Evolutionary conservation across 2,888 invertebrate genomes (phyloP).

Genomic region (Elgonia sp.): DNA sequence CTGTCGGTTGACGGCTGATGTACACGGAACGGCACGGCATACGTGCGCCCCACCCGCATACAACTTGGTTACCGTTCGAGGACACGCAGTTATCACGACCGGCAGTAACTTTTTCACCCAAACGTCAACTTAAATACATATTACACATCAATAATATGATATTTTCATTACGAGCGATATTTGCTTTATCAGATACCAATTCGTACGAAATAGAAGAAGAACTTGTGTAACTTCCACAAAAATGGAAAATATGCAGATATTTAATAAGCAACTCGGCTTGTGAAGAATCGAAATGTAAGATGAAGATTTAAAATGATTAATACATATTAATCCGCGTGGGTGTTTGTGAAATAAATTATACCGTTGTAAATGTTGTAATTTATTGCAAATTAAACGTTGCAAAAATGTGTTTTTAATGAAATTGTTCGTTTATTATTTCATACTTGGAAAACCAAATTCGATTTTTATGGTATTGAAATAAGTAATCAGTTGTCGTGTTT

Average conservation of each 20-base stretch:
- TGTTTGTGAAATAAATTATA: too few species aligned
- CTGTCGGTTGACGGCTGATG: slow-evolving; percentile 77
- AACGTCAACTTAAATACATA: slow-evolving; percentile 35
- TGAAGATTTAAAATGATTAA: too few species aligned
- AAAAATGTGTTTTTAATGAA: too few species aligned
- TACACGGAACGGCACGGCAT: slow-evolving; percentile 63
- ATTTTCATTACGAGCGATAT: neutral
- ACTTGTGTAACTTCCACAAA: neutral
- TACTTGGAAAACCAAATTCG: too few species aligned
- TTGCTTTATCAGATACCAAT: too few species aligned
- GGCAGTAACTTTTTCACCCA: slow-evolving; percentile 36
- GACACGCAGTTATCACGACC: slow-evolving; percentile 66
- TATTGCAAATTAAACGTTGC: too few species aligned
- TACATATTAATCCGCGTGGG: too few species aligned
- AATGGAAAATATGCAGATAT: too few species aligned
- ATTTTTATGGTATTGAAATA: neutral
- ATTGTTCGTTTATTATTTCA: too few species aligned
- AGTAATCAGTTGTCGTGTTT: neutral
- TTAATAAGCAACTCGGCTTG: too few species aligned
- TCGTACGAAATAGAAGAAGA: neutral
- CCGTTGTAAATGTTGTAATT: too few species aligned
- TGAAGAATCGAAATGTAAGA: too few species aligned
- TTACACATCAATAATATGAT: slow-evolving; percentile 4
- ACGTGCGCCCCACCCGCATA: slow-evolving; percentile 78
- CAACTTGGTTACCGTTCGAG: slow-evolving; percentile 71